These are phyloP conservation scores for Chrysotoxum bicinctum DNA, from an alignment of 2,888 invertebrate species.

Conservation along the genomic window DNA sequence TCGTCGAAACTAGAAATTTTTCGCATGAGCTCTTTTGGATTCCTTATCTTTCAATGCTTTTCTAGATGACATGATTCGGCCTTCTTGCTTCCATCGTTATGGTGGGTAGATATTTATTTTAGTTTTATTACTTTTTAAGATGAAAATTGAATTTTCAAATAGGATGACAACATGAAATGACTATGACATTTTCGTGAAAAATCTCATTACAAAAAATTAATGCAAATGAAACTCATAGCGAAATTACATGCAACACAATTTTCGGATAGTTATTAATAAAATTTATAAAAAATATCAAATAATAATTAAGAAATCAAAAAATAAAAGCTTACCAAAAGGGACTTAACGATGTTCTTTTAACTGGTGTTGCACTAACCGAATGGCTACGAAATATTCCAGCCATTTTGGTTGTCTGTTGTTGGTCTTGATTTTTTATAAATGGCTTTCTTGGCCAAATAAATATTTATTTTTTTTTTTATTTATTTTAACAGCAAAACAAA, in stretches of 20 bases:
- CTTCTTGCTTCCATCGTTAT: no score
- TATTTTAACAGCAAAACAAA: background rate
- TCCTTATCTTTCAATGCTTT: no score
- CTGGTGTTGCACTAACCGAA: slow-evolving; percentile 76
- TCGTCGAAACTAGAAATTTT: no score
- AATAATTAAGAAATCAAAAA: slow-evolving; percentile 13
- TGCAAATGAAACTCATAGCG: slow-evolving; percentile 2
- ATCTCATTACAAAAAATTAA: background rate
- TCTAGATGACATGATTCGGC: no score
- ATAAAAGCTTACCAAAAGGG: slow-evolving; percentile 79
- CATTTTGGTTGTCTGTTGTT: slow-evolving; percentile 75
- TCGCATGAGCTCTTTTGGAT: no score
- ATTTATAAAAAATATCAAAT: background rate
- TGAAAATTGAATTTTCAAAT: no score
- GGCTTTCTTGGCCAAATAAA: slow-evolving; percentile 85
- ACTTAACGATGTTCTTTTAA: slow-evolving; percentile 78
- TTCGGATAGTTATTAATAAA: no score
- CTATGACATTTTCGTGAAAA: background rate
- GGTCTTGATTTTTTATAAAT: slow-evolving; percentile 86
- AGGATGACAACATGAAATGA: no score
- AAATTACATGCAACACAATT: no score
- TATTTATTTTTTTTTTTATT: slow-evolving; percentile 79
- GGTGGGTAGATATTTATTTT: no score
- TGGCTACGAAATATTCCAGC: slow-evolving; percentile 80
- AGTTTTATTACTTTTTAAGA: no score